Conservation (phyloP, 2,113 vertebrate genomes). For the Semnopithecus entellus region DNA sequence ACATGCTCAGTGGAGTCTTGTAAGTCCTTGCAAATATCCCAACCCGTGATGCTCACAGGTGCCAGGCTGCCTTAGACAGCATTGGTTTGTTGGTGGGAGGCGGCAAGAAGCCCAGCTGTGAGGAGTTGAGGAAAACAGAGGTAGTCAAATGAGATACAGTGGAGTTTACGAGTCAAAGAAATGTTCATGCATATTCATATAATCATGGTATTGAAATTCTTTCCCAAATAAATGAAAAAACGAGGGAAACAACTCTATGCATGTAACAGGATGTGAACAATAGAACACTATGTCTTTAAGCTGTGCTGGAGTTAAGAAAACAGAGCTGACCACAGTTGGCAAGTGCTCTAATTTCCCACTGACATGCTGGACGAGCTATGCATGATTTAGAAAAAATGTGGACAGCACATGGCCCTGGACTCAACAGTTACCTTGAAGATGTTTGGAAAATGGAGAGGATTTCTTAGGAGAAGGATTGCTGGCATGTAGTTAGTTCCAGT, state of each 20-base stretch:
- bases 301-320: fast-evolving
- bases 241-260: background rate
- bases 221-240: background rate
- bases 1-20: fast-evolving
- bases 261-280: fast-evolving
- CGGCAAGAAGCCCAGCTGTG: background rate
- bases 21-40: no score
- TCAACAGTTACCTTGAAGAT: background rate
- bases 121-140: background rate
- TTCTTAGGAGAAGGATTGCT: background rate
- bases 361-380: fast-evolving
- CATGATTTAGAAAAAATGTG: no score
- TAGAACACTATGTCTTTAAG: background rate
- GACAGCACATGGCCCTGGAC: fast-evolving
- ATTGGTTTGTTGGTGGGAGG: no score
- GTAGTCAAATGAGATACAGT: background rate
- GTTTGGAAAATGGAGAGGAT: background rate
- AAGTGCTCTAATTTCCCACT: fast-evolving
- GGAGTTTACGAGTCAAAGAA: background rate
- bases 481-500: no score
- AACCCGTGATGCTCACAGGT: background rate
- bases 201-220: background rate
- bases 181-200: background rate
- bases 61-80: background rate
- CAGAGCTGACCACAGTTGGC: fast-evolving